Percentiles rank a stretch among this genome's conserved stretches.
phyloP scores from a whole-genome alignment of 1,140 invertebrate genomes.

The Nephotettix cincticeps region DNA sequence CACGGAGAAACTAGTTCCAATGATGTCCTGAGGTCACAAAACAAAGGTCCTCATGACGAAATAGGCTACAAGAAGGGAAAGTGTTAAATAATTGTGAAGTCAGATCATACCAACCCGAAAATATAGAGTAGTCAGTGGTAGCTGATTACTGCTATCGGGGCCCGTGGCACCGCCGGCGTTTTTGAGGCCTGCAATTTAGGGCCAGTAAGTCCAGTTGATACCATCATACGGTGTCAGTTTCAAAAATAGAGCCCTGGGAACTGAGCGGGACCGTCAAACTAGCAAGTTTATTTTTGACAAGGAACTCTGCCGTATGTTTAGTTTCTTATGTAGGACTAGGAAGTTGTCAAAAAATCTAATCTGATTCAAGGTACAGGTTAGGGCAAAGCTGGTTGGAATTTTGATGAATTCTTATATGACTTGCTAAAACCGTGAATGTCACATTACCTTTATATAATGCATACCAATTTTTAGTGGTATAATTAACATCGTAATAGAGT shows the following conservation, averaged over 20 bases:
- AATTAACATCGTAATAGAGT: too few species aligned
- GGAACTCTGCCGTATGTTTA: background rate
- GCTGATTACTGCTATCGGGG: constrained; percentile 9
- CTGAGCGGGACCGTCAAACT: background rate
- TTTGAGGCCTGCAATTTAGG: constrained; percentile 5
- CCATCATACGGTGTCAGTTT: constrained; percentile 18
- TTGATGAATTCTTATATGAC: too few species aligned
- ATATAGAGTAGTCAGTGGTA: background rate
- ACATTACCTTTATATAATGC: too few species aligned
- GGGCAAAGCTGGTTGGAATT: too few species aligned
- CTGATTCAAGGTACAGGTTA: too few species aligned
- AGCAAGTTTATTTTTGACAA: background rate
- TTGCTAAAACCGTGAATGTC: too few species aligned
- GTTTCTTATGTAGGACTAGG: too few species aligned
- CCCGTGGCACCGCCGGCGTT: background rate
- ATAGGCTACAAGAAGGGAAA: background rate
- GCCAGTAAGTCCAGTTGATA: constrained; percentile 9
- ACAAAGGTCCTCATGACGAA: background rate
- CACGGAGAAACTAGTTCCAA: too few species aligned
- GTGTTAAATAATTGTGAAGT: constrained; percentile 13
- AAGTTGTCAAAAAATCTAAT: too few species aligned
- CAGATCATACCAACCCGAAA: background rate
- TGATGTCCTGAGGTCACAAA: too few species aligned
- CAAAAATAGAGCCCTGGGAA: background rate
- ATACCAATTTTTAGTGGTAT: too few species aligned